Conservation (phyloP, 2,888 invertebrate species). For the Xestia c-nigrum region DNA sequence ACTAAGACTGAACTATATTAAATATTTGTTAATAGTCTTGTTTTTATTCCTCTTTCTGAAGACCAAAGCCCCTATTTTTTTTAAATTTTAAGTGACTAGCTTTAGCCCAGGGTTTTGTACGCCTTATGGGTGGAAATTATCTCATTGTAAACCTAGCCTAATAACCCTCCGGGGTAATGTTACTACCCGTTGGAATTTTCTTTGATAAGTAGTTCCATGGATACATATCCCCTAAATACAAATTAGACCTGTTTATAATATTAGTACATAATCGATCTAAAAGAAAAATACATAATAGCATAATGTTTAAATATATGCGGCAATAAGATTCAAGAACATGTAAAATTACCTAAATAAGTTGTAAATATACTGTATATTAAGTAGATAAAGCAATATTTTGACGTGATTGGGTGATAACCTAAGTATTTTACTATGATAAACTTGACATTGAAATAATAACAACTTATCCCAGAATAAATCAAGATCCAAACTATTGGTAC, state of each 20-base stretch:
- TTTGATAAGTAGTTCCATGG: background rate
- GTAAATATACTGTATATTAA: background rate
- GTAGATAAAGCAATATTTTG: background rate
- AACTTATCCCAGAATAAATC: background rate
- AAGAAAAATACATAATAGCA: background rate
- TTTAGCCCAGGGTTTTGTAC: background rate
- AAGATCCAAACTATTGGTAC: background rate
- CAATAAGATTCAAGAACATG: background rate
- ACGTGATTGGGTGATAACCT: background rate
- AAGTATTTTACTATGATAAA: background rate
- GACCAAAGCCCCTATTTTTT: background rate
- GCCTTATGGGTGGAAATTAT: background rate
- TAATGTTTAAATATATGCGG: background rate
- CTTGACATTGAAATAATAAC: constrained; percentile 2
- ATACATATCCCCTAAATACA: background rate
- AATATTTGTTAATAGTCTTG: background rate
- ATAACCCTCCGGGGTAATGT: background rate
- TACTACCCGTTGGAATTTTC: background rate
- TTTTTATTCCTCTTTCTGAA: background rate
- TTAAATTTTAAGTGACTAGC: background rate
- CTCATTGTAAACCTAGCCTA: background rate
- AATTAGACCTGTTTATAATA: background rate
- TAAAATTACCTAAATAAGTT: background rate
- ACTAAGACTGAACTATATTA: background rate
- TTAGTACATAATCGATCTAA: background rate